Evolutionary conservation across 2,888 invertebrate species (phyloP), one percentile per base, ranked within the genome.

Genomic region (Apocheima hispidaria): DNA sequence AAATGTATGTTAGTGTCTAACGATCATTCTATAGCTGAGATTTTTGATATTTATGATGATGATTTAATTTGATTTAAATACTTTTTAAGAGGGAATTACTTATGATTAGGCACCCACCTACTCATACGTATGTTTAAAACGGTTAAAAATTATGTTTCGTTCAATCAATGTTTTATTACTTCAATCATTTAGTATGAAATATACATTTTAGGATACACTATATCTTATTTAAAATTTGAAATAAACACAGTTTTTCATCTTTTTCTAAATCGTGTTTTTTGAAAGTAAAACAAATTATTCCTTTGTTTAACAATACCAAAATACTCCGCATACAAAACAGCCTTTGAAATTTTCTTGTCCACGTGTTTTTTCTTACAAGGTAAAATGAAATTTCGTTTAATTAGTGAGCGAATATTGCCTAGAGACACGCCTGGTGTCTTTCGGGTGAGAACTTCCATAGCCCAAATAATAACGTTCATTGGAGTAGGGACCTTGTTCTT

Each of bases 381-480:
- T 44, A 85, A 64, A 44, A 73, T 49, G 60, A 80, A 86, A 68
- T 83, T 58, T 63, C 75, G 74, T 70, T 81, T 84, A 65, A 86
- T 76, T 43, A 82, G 57, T 18, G 76, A 63, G 58, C 71, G 70
- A 65, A 86, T 79, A 68, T 75, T 78, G 49, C 71, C 59, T 44
- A 82, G 70, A 6, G 79, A 66, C 28, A 86, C 84, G 59, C 81
- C 81, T 65, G 58, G 68, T 28, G 58, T 58, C 51, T 73, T 64
- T 46, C 75, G 76, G 35, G 78, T 74, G 33, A 84, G 78, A 4
- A 77, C 62, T 70, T 83, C 73, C 81, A 84, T 81, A n/a, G 82
- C 81, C 83, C 82, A 85, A 66, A 85, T 77, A 66, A 84, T 78
- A 61, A 80, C 82, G 56, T 84, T 82, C 57, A 79, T 70, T 36